These are phyloP conservation scores for Caenorhabditis virilis DNA, from an alignment of 2,888 invertebrate genomes.

Conservation along the genomic window DNA sequence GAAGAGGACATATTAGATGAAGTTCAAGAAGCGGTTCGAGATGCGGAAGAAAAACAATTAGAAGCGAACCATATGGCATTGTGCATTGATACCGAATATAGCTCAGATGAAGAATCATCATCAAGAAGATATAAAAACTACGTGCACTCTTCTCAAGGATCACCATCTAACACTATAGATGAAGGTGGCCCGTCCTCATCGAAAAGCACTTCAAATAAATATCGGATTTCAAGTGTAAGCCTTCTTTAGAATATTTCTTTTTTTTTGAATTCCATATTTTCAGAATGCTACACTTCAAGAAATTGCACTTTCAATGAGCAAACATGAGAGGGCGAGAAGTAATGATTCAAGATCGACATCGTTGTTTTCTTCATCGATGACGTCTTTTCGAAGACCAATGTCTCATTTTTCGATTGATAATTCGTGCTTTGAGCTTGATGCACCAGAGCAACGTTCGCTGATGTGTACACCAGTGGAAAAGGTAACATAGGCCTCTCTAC, in stretches of 20 bases:
- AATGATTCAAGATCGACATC: slow-evolving; percentile 33
- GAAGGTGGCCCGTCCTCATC: neutral
- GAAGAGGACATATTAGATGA: slow-evolving; percentile 34
- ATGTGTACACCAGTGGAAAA: slow-evolving; percentile 37
- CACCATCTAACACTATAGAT: neutral
- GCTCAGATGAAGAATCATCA: slow-evolving; percentile 27
- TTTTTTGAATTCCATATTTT: neutral
- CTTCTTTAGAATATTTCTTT: neutral
- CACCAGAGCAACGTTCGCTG: slow-evolving; percentile 21
- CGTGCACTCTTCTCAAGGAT: neutral
- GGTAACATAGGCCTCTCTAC: no score
- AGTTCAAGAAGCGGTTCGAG: slow-evolving; percentile 33
- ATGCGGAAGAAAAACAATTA: slow-evolving; percentile 30
- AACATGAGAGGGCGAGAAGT: slow-evolving; percentile 34
- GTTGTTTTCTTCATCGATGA: slow-evolving; percentile 30
- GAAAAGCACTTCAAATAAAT: slow-evolving; percentile 5
- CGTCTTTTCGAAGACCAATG: slow-evolving; percentile 38
- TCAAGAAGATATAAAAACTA: no score
- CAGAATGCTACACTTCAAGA: slow-evolving; percentile 24
- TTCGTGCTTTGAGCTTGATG: slow-evolving; percentile 49
- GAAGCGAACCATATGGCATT: slow-evolving; percentile 21
- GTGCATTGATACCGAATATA: slow-evolving; percentile 21
- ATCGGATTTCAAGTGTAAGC: slow-evolving; percentile 27
- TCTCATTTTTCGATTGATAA: slow-evolving; percentile 56
- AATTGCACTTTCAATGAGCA: slow-evolving; percentile 8